These are phyloP conservation scores for Coregonus suidteri DNA, from an alignment of 2,797 vertebrate genomes.

Conservation along the genomic window DNA sequence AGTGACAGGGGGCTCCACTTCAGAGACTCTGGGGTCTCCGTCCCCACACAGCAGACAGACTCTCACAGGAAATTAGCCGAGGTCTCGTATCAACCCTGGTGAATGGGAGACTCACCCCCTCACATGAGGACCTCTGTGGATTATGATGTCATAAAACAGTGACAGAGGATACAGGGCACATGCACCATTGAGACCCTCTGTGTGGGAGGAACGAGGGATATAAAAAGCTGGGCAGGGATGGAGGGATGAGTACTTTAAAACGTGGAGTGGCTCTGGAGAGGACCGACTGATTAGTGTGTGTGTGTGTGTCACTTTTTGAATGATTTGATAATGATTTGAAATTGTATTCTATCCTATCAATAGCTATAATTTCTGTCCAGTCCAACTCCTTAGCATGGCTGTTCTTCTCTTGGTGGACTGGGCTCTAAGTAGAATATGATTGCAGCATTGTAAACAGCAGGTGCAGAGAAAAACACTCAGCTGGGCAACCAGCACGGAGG, in stretches of 20 bases:
- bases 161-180: neutral
- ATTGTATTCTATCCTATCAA: too few relatives aligned
- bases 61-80: conserved; percentile 51
- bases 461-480: neutral
- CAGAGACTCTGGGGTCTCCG: conserved; percentile 22
- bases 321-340: too few relatives aligned
- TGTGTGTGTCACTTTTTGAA: neutral
- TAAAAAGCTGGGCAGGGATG: too few relatives aligned
- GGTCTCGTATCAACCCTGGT: conserved; percentile 39
- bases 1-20: conserved; percentile 19
- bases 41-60: neutral
- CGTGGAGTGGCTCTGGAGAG: neutral
- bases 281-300: neutral
- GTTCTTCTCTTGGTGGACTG: neutral
- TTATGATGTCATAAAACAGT: neutral
- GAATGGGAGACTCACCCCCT: conserved; percentile 9
- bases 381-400: neutral
- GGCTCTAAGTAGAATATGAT: neutral
- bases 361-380: too few relatives aligned
- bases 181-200: neutral
- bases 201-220: neutral
- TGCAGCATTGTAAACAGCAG: neutral
- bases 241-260: neutral
- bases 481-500: neutral
- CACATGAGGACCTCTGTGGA: neutral